phyloP scores from a whole-genome alignment of 2,113 vertebrate genomes.

The Bos taurus region ARS-UCD2.0 NC_037347.1:7247501-7248000 shows the following conservation, averaged over 20 bases:
- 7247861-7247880: constrained; percentile 25
- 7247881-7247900: constrained; percentile 4
- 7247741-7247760: not conserved
- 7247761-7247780: constrained; percentile 32
- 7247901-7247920: not conserved
- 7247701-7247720: constrained; percentile 42
- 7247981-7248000: not conserved
- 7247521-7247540: not conserved
- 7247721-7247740: constrained; percentile 51
- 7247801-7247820: constrained; percentile 33
- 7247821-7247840: constrained; percentile 10
- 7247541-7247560: not conserved
- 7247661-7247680: constrained; percentile 20
- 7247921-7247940: not conserved
- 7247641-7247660: not conserved
- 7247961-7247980: not conserved
- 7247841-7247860: constrained; percentile 36
- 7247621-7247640: not conserved
- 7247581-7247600: not conserved
- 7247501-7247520: not conserved
- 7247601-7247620: not conserved
- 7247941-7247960: not conserved
- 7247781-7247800: constrained; percentile 55
- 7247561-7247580: not conserved
- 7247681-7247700: constrained; percentile 58